Base-by-base conservation (phyloP, 2,888 invertebrate genomes). In the Eledona agricola region DNA sequence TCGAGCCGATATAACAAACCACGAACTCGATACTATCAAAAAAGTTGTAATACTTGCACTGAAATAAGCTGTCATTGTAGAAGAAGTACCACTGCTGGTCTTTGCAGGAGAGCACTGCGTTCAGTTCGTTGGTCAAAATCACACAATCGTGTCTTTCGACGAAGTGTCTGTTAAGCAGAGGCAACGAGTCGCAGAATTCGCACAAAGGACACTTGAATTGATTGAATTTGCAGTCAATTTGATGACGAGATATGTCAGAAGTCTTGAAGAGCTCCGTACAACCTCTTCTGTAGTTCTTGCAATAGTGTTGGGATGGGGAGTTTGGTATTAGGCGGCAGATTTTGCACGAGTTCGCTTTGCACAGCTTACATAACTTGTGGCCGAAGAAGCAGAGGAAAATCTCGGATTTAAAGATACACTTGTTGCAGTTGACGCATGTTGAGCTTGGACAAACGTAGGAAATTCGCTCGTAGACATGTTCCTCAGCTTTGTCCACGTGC, bases 31-130 rank as follows among this genome's bases (percentile, higher is more conserved):
- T 63, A 10, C 58, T 60, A n/a, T 58, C 58, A 13, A 59, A 62
- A 40, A 64, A 71, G 49, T 64, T 60, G 49, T 61, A 70, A 53
- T 65, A 67, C 3, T 63, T 63, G 47, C 67, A 69, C 35, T 60
- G 64, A 51, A 72, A 72, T 6, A 71, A 55, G 26, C 55, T 59
- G n/a, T 63, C 60, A 37, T 65, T 54, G 20, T 62, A 67, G 10
- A 65, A 20, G 46, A 71, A 55, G 12, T 66, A 59, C 31, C 70
- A 58, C 1, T 26, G 45, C 29, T 67, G 55, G 53, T 72, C 70
- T 40, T 55, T 61, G n/a, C 45, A 43, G 1, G 43, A 38, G 7
- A 67, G 49, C n/a, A 17, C 62, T 23, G 51, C 64, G 0, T 29
- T 55, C 0, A 64, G 25, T 20, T 65, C 62, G 43, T 60, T 59